Evolutionary conservation across 2,113 vertebrate species (phyloP), one percentile per base, ranked within the genome.

Genomic region (Phrynosoma platyrhinos): DNA sequence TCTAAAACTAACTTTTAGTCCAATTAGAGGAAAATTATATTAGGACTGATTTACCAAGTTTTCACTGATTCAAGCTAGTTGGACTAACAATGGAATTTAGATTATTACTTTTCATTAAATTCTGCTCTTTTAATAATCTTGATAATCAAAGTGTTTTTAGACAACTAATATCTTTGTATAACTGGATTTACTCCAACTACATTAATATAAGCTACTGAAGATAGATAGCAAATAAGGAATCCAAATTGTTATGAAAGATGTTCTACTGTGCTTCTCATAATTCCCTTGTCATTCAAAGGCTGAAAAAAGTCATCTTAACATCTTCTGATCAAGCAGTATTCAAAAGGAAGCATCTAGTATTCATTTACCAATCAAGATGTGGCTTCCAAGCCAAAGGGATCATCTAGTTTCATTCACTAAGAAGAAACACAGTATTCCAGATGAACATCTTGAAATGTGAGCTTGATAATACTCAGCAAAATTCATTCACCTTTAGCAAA

Each of bases 381-480:
- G 62, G 21, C 53, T 58, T 55, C 53, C 88, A 68, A 27, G 90
- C 68, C 84, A 30, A 76, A 69, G 30, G 30, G 58, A 76, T 79
- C 47, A 47, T 7, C 47, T 47, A 47, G 47, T 86, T 52, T 68
- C 47, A 27, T 62, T 68, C 62, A 36, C 13, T 55, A 12, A 64
- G 72, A 27, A 9, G 40, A 85, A 1, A 80, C 86, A 16, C 86
- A 5, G 23, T 66, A 47, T 40, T 58, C 79, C 79, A 40, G 89
- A 7, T 52, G 25, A 13, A 47, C 2, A 81, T 5, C 62, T 84
- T 89, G 76, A 90, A n/a, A 83, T 36, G 71, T 0, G 55, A 91
- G 23, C 5, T 12, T 14, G 0, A 0, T 76, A 86, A 76, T 84
- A 47, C 66, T 36, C 40, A 72, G 9, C 0, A 0, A 1, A 6